phyloP scores from a whole-genome alignment of 2,888 invertebrate species.

The Macaria liturata region DNA sequence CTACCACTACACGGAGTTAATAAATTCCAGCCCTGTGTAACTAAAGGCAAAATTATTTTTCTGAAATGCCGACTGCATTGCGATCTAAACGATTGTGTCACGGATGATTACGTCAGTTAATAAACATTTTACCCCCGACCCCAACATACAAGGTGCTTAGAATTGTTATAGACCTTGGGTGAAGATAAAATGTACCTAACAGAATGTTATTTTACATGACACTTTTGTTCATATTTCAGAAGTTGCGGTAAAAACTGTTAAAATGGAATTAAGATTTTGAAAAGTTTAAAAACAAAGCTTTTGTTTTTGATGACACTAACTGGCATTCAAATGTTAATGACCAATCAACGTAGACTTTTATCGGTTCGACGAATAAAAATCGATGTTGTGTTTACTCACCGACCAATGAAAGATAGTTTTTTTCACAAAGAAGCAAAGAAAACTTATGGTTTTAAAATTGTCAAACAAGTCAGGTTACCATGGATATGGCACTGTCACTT shows the following conservation, averaged over 20 bases:
- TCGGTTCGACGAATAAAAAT: too few species aligned
- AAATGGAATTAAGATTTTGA: slow-evolving; percentile 10
- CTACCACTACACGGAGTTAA: slow-evolving; percentile 11
- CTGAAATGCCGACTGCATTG: slow-evolving; percentile 50
- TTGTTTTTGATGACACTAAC: slow-evolving; percentile 2
- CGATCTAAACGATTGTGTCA: slow-evolving; percentile 64
- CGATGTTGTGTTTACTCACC: too few species aligned
- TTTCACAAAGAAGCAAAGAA: too few species aligned
- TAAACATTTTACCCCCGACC: slow-evolving; percentile 38
- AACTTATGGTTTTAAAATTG: slow-evolving; percentile 18
- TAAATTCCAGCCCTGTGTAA: slow-evolving; percentile 43
- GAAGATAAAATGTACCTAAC: slow-evolving; percentile 3
- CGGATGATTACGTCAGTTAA: slow-evolving; percentile 73
- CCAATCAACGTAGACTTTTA: too few species aligned
- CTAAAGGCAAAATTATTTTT: slow-evolving; percentile 48
- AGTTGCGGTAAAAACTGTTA: slow-evolving; percentile 5
- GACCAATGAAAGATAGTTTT: too few species aligned
- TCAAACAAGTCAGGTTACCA: slow-evolving; percentile 46
- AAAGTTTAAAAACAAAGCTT: slow-evolving; percentile 13
- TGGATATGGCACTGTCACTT: slow-evolving; percentile 31
- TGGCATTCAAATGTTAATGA: too few species aligned
- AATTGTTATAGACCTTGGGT: background rate
- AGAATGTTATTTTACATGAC: background rate
- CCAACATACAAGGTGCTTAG: background rate
- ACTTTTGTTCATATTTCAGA: slow-evolving; percentile 4